These are phyloP conservation scores for Lumbricus terrestris DNA, from an alignment of 2,888 invertebrate genomes.

Conservation along the genomic window DNA sequence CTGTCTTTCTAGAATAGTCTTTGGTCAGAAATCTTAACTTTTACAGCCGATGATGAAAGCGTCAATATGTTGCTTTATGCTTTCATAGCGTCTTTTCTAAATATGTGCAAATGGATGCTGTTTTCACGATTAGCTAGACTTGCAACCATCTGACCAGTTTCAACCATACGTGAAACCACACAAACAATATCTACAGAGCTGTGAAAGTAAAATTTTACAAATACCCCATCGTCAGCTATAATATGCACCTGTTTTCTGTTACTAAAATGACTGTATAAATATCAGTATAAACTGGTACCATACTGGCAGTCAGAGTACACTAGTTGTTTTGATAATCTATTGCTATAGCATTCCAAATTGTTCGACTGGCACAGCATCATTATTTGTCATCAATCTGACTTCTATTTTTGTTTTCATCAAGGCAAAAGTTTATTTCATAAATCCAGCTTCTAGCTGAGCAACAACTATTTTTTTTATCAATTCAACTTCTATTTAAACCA, in stretches of 20 bases:
- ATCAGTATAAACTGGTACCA: neutral
- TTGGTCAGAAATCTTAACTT: neutral
- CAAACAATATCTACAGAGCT: neutral
- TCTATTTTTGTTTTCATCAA: too few species aligned
- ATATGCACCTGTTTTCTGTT: neutral
- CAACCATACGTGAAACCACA: neutral
- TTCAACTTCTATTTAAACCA: too few species aligned
- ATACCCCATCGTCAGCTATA: neutral
- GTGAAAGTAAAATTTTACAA: neutral
- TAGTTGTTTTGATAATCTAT: too few species aligned
- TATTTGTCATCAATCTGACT: too few species aligned
- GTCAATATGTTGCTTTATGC: neutral
- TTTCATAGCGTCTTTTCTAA: neutral
- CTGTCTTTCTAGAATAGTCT: neutral
- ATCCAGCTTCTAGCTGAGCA: too few species aligned
- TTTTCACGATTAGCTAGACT: neutral
- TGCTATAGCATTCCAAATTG: too few species aligned
- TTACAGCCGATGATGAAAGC: neutral
- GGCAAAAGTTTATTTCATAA: too few species aligned
- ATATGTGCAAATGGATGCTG: neutral
- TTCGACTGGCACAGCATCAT: too few species aligned
- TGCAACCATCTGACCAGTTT: neutral
- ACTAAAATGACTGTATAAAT: neutral
- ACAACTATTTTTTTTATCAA: too few species aligned
- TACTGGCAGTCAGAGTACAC: neutral